Base-by-base conservation (phyloP, 2,113 vertebrate genomes). In the Gobius niger region DNA sequence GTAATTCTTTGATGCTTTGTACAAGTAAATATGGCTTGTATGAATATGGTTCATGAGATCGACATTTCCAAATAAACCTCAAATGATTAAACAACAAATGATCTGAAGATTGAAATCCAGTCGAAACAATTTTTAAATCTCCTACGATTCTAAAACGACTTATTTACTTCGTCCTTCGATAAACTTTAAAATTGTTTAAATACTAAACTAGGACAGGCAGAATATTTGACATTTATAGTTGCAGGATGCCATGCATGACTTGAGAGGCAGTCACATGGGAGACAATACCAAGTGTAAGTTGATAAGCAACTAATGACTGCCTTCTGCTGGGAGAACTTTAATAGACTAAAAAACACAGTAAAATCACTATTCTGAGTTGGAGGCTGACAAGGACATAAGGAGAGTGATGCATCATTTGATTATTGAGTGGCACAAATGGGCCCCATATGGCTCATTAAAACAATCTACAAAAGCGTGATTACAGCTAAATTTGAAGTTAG, bases 381-480 rank as follows among this genome's bases (percentile, higher is more conserved):
- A 56, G 46, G 44, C 59, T 68, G 78, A 79, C 73, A 73, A 67
- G 66, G 56, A 75, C 60, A 63, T 16, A 67, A 69, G 65, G 66
- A 69, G 47, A 60, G 67, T 63, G 63, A 70, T 76, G 70, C 70
- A 76, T 85, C 62, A 78, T 80, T 76, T 80, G 71, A 71, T 73
- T 44, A 73, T 49, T 63, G 64, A 76, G 72, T 73, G 63, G 69
- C 64, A 73, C 66, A 80, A 85, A 82, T 70, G 65, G 69, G 70
- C 66, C 57, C 76, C 69, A 80, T 78, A 73, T 82, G 74, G 66
- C 67, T 76, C 75, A 63, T 74, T 68, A 74, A 82, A 69, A 72
- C 13, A 80, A 65, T 70, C 60, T 54, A 63, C 67, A 71, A 75
- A 57, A 67, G 68, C 44, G 9, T 65, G 47, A 62, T 44, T 49